Base-by-base conservation (phyloP, 2,113 vertebrate genomes). In the Tragelaphus buxtoni region DNA sequence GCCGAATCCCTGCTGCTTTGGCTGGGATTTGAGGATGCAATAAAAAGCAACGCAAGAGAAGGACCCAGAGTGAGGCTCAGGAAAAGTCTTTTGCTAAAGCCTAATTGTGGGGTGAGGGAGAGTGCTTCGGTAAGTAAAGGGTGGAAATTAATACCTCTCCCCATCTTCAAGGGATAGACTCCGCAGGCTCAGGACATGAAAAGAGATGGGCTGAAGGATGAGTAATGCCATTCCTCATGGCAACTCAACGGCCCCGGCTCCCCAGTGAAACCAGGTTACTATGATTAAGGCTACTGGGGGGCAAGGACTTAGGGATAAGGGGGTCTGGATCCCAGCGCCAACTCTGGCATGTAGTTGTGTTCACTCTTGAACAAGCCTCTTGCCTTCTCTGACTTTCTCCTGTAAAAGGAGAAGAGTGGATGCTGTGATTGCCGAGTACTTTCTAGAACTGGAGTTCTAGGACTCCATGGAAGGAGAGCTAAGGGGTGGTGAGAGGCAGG, bases 221-320 rank as follows among this genome's bases (percentile, higher is more conserved):
- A 8, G 13, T 10, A 9, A 22, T 11, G 35, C 7, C n/a, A 22
- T 8, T 51, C n/a, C n/a, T 69, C 49, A 16, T 1, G 42, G 39
- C 39, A 8, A 79, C 0, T 0, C 58, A 32, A 5, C 0, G 2
- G 51, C 32, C 35, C 61, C 1, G 10, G 32, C 42, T 65, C 26
- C 47, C 10, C 3, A 9, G 42, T 9, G n/a, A 56, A 32, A 28
- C 7, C 53, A 81, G 60, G 76, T 61, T 24, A 30, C 72, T 9
- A 2, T 4, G 42, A 35, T 26, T 13, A 47, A 79, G 81, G 60
- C 14, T 45, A 7, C 4, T 2, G 3, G 18, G 56, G 74, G 11
- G n/a, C 13, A 26, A 77, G 35, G 94, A 39, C 7, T 30, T 30
- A 58, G 81, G 65, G 35, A n/a, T 22, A 10, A 5, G 63, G 47